These are phyloP conservation scores for Octopus bimaculoides DNA, from an alignment of 1,140 invertebrate species.

Conservation along the genomic window DNA sequence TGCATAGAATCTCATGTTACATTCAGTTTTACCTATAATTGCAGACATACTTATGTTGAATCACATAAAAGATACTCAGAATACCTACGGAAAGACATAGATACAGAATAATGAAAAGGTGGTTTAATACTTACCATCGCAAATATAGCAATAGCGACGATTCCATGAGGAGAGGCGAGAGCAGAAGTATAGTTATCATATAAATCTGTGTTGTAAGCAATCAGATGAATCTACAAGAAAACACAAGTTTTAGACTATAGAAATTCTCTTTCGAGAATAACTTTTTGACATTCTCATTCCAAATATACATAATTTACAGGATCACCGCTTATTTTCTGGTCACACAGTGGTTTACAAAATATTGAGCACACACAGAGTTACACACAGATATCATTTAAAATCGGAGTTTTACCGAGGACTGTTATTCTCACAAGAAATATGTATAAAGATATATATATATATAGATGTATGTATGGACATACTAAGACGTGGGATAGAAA, in stretches of 20 bases:
- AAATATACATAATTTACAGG: not conserved
- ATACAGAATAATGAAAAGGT: too few relatives aligned
- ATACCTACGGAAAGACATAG: too few relatives aligned
- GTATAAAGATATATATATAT: not conserved
- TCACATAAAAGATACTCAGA: too few relatives aligned
- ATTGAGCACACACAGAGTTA: not conserved
- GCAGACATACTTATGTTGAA: too few relatives aligned
- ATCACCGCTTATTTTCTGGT: not conserved
- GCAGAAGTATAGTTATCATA: conserved; percentile 35
- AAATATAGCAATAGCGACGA: conserved; percentile 39
- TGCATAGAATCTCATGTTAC: too few relatives aligned
- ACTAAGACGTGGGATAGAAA: not conserved
- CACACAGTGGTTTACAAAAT: not conserved
- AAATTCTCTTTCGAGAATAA: not conserved
- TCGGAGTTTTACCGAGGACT: not conserved
- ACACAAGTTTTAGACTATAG: conserved; percentile 25
- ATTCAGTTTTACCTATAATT: too few relatives aligned
- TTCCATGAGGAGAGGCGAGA: conserved; percentile 28
- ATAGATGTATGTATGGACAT: not conserved
- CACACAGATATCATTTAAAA: not conserved
- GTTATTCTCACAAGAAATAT: not conserved
- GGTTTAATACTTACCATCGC: conserved; percentile 30
- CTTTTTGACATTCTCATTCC: not conserved
- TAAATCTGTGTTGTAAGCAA: conserved; percentile 42
- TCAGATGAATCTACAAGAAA: conserved; percentile 38